phyloP scores from a whole-genome alignment of 2,113 vertebrate species.

The Mustela lutreola region DNA sequence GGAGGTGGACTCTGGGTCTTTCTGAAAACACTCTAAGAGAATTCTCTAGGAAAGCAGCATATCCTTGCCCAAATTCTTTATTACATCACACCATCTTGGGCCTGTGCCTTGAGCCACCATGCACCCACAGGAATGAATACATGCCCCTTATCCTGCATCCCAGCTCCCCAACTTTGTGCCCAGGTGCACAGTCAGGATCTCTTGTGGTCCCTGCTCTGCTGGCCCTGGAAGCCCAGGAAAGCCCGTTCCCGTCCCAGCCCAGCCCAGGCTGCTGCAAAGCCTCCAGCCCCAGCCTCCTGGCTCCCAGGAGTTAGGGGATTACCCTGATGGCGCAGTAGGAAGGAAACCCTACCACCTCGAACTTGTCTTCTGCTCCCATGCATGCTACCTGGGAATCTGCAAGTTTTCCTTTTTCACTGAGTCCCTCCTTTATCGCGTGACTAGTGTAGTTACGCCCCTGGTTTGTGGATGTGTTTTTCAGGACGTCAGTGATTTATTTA shows the following conservation, averaged over 20 bases:
- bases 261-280: too few relatives aligned
- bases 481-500: background rate
- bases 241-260: too few relatives aligned
- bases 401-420: background rate
- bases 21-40: background rate
- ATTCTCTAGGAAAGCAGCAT: background rate
- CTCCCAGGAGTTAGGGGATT: background rate
- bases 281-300: fast-evolving
- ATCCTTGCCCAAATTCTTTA: background rate
- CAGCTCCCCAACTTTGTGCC: background rate
- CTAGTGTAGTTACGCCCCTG: background rate
- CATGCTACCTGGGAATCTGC: background rate
- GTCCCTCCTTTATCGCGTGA: background rate
- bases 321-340: background rate
- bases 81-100: too few relatives aligned
- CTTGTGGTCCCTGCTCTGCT: background rate
- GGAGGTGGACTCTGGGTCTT: background rate
- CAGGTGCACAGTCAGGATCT: background rate
- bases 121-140: background rate
- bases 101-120: background rate
- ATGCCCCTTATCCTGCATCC: background rate
- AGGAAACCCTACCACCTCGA: background rate
- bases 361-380: background rate
- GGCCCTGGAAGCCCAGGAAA: too few relatives aligned
- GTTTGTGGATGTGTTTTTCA: too few relatives aligned